Evolutionary conservation across 2,797 vertebrate species (phyloP).

Genomic region (Amblyopsis hoosieri): DNA sequence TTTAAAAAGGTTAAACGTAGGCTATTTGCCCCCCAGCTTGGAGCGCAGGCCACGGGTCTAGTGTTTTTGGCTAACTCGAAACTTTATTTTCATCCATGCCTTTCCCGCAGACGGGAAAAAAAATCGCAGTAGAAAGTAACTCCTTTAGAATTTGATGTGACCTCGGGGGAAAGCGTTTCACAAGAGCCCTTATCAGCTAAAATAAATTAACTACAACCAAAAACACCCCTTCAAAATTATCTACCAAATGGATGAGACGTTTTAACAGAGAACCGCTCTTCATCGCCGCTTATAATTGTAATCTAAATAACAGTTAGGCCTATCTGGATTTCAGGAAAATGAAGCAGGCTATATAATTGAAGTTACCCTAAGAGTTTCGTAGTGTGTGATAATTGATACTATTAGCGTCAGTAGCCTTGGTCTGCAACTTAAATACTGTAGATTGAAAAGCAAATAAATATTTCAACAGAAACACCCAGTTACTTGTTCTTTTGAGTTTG

Average conservation of each 20-base stretch:
- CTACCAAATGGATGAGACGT: slow-evolving; percentile 58
- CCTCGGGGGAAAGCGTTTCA: slow-evolving; percentile 77
- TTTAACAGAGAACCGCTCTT: slow-evolving; percentile 53
- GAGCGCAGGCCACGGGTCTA: slow-evolving; percentile 34
- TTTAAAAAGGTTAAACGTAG: too few species aligned
- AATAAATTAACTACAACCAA: slow-evolving; percentile 77
- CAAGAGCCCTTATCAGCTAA: slow-evolving; percentile 70
- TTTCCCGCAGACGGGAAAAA: not conserved
- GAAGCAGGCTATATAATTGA: slow-evolving; percentile 31
- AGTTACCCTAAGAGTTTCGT: slow-evolving; percentile 9
- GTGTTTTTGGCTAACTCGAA: slow-evolving; percentile 53
- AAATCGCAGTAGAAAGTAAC: slow-evolving; percentile 76
- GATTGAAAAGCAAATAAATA: slow-evolving; percentile 16
- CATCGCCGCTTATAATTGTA: slow-evolving; percentile 32
- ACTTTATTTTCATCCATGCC: slow-evolving; percentile 39
- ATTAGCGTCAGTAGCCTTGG: not conserved
- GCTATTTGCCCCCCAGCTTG: slow-evolving; percentile 15
- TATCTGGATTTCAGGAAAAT: slow-evolving; percentile 43
- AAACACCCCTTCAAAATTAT: slow-evolving; percentile 81
- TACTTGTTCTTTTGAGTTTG: too few species aligned
- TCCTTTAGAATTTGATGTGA: slow-evolving; percentile 81
- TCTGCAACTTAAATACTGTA: not conserved
- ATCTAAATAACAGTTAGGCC: slow-evolving; percentile 38
- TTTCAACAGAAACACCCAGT: too few species aligned
- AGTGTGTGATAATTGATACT: slow-evolving; percentile 35